phyloP scores from a whole-genome alignment of 2,113 vertebrate genomes.

The Anarrhichthys ocellatus region DNA sequence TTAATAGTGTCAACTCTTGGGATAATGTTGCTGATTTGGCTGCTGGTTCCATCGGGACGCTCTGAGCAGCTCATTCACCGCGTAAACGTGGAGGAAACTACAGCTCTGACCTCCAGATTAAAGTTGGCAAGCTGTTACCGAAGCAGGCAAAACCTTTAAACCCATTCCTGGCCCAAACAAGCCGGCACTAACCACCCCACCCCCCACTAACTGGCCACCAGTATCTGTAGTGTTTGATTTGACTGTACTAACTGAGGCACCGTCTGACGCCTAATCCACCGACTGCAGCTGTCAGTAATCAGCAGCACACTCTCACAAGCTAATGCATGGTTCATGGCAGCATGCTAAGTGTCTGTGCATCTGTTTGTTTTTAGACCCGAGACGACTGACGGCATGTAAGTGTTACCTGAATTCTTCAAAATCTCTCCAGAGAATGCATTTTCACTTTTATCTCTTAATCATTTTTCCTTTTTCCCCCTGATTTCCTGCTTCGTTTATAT shows the following conservation, averaged over 20 bases:
- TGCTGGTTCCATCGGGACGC: not conserved
- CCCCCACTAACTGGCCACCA: constrained; percentile 17
- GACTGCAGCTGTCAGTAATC: constrained; percentile 28
- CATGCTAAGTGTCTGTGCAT: constrained; percentile 86
- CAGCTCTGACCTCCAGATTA: constrained; percentile 39
- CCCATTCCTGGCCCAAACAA: constrained; percentile 1
- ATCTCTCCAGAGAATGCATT: constrained; percentile 20
- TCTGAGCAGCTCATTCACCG: constrained; percentile 13
- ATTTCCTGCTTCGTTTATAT: not conserved
- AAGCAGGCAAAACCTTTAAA: constrained; percentile 22
- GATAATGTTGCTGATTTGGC: not conserved
- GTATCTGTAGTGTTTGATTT: constrained; percentile 26
- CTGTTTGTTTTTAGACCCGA: constrained; percentile 89
- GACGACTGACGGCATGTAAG: constrained; percentile 92
- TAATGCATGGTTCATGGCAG: constrained; percentile 74
- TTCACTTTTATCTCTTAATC: constrained; percentile 10
- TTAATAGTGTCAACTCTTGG: not conserved
- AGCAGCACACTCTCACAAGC: constrained; percentile 27
- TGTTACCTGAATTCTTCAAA: constrained; percentile 85
- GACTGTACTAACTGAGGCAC: constrained; percentile 41
- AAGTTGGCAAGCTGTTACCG: constrained; percentile 21
- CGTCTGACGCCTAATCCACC: constrained; percentile 50
- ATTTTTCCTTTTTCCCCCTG: not conserved
- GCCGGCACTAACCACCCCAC: constrained; percentile 13
- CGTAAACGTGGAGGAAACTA: not conserved